Evolutionary conservation across 2,113 vertebrate species (phyloP).

Genomic region (Catharus minimus): DNA sequence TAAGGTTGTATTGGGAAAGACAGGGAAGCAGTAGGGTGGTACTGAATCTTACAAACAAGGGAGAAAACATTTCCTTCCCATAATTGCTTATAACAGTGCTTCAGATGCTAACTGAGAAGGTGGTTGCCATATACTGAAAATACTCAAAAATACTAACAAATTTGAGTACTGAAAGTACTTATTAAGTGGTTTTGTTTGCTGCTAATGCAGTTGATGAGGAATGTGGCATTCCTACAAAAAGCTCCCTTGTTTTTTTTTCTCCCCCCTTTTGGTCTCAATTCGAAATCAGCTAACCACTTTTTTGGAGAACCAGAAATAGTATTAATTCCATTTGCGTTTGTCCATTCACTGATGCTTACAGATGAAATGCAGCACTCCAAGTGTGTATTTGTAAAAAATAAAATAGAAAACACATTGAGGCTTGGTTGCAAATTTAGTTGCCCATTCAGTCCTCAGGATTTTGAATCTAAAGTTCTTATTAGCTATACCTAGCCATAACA

Average conservation of each 20-base stretch:
- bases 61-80: not conserved
- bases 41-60: not conserved
- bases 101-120: not conserved
- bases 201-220: not conserved
- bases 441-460: not conserved
- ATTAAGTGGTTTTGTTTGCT: not conserved
- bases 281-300: not conserved
- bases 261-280: not conserved
- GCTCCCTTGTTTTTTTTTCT: too few species aligned
- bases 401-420: not conserved
- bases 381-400: not conserved
- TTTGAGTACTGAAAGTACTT: not conserved
- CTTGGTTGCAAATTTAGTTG: not conserved
- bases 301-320: not conserved
- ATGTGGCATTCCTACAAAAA: not conserved
- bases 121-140: not conserved
- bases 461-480: not conserved
- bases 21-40: not conserved
- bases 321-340: not conserved
- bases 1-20: not conserved
- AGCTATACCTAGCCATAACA: not conserved
- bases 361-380: not conserved
- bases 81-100: not conserved
- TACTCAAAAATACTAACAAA: not conserved
- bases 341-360: not conserved